phyloP scores from a whole-genome alignment of 1,140 invertebrate species.

The Sitodiplosis mosellana region DNA sequence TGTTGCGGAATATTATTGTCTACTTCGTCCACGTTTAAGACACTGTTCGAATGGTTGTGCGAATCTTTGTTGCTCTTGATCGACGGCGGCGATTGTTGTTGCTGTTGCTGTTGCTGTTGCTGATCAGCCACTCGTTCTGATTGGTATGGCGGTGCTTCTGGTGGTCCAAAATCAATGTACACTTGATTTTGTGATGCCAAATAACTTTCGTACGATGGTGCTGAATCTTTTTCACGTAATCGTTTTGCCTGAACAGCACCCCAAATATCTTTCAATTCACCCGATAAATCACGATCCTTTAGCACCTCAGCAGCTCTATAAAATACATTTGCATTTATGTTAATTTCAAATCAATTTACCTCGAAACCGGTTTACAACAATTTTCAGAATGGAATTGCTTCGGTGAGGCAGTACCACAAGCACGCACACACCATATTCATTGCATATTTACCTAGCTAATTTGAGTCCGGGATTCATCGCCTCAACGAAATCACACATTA shows the following conservation, averaged over 20 bases:
- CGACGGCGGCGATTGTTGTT: no score
- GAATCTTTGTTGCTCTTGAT: no score
- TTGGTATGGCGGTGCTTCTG: not conserved
- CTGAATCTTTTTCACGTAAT: constrained; percentile 32
- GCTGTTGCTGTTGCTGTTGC: not conserved
- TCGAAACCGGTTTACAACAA: no score
- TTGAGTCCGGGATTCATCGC: constrained; percentile 42
- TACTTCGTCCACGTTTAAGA: no score
- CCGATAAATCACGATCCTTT: constrained; percentile 46
- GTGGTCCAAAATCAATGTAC: constrained; percentile 3
- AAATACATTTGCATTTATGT: constrained; percentile 5
- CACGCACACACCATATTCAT: no score
- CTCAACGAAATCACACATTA: constrained; percentile 49
- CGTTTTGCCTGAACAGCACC: constrained; percentile 42
- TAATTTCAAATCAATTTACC: no score
- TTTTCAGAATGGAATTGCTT: no score
- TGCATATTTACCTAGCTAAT: constrained; percentile 24
- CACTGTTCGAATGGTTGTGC: no score
- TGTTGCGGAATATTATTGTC: no score
- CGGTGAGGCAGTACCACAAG: no score
- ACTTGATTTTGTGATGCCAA: not conserved
- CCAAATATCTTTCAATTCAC: constrained; percentile 54
- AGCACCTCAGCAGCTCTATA: constrained; percentile 35
- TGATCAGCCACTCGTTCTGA: not conserved
- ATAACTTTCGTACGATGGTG: constrained; percentile 13